Evolutionary conservation across 2,888 invertebrate species (phyloP), one percentile per base, ranked within the genome.

Genomic region (Coenonympha glycerion): DNA sequence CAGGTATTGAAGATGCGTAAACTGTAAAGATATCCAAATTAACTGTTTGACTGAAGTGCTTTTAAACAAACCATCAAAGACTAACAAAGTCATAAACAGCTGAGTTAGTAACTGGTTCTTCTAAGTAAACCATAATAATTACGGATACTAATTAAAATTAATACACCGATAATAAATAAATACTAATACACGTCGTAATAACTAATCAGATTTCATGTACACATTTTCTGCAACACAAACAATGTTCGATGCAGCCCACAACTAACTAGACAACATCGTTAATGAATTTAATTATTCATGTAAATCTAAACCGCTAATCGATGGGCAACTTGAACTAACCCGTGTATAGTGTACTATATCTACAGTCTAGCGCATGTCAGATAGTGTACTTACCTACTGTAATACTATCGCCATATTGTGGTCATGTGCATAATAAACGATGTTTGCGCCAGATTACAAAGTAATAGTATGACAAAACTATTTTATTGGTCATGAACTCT

Each of bases 301-400:
- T 31, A 21, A 31, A 22, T 31, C n/a, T n/a, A 22, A 9, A 13
- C 18, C 48, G 48, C 40, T 45, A 44, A 13, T 45, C 40, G 44
- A 45, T 18, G 40, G 22, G 28, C 44, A 33, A 31, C 34, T 36
- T 48, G 45, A 34, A 44, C 40, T 13, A 45, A 26, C 33, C 40
- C 15, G 48, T 28, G 39, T 48, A 51, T 52, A 42, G 44, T 45
- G 36, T 21, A 19, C 22, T n/a, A n/a, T n/a, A n/a, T n/a, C n/a
- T n/a, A n/a, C n/a, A n/a, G n/a, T n/a, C n/a, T n/a, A n/a, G 47
- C 50, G 55, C 44, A 44, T 55, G 49, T 52, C 49, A 52, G 56
- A 54, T 54, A 54, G 26, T 46, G 46, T 50, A 52, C 51, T 56
- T 41, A 49, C 47, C 44, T 42, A 44, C 21, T 51, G 51, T 51